Percentiles rank a stretch among this genome's conserved stretches.
phyloP scores from a whole-genome alignment of 2,113 vertebrate species.

The Anguilla rostrata region DNA sequence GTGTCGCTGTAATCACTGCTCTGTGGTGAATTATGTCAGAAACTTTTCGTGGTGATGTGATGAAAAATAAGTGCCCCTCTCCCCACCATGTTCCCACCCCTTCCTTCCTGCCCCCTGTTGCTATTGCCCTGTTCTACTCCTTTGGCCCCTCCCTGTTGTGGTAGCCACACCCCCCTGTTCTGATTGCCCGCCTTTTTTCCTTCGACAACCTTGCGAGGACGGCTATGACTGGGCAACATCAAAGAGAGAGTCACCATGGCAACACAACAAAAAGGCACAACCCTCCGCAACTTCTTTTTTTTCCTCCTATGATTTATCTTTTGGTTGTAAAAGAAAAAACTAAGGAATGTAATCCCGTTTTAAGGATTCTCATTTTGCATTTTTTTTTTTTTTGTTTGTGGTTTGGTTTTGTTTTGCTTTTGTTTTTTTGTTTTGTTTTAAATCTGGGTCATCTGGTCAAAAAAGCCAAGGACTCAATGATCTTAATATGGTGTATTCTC shows the following conservation, averaged over 20 bases:
- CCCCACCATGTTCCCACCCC: neutral
- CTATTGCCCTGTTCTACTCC: neutral
- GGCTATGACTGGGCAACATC: neutral
- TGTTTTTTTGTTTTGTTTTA: neutral
- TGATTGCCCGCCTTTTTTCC: too few relatives aligned
- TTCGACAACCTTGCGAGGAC: neutral
- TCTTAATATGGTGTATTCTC: neutral
- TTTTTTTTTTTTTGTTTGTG: neutral
- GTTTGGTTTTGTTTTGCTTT: neutral
- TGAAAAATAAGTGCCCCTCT: too few relatives aligned
- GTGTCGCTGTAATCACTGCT: too few relatives aligned
- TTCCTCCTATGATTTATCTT: slow-evolving; percentile 10
- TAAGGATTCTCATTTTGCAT: slow-evolving; percentile 21
- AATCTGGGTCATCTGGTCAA: neutral
- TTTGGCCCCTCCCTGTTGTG: neutral
- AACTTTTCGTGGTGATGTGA: too few relatives aligned
- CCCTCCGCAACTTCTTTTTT: neutral
- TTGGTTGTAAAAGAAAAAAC: slow-evolving; percentile 11
- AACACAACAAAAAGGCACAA: slow-evolving; percentile 10
- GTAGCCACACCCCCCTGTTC: neutral
- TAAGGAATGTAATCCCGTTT: slow-evolving; percentile 31
- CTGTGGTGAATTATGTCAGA: too few relatives aligned
- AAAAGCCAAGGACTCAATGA: neutral
- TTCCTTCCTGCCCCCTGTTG: neutral
- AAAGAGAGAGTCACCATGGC: neutral